These are phyloP conservation scores for Microtus ochrogaster DNA, from an alignment of 2,113 vertebrate genomes.

Conservation along the genomic window DNA sequence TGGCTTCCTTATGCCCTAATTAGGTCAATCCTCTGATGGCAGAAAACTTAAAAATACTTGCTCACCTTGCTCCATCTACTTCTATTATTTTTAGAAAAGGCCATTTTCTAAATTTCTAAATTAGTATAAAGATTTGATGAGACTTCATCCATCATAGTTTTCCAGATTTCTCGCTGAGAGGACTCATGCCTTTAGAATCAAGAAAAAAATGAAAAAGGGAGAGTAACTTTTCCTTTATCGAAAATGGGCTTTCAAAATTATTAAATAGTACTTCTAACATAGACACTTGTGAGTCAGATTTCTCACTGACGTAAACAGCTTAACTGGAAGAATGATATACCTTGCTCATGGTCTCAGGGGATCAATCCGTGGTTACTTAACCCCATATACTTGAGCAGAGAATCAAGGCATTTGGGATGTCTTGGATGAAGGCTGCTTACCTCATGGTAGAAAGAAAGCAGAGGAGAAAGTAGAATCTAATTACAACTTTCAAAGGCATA, in stretches of 20 bases:
- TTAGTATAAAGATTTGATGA: background rate
- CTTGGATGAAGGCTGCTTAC: background rate
- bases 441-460: background rate
- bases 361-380: background rate
- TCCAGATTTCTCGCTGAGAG: conserved; percentile 13
- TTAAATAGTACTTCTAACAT: background rate
- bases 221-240: background rate
- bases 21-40: conserved; percentile 43
- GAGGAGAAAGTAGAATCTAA: background rate
- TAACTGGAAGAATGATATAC: background rate
- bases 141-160: background rate
- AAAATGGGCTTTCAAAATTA: background rate
- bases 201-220: background rate
- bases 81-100: conserved; percentile 54
- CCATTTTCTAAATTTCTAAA: conserved; percentile 1
- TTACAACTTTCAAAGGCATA: background rate
- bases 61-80: conserved; percentile 15
- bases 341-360: background rate
- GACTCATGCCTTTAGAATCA: background rate
- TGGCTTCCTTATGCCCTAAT: conserved; percentile 52
- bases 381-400: background rate
- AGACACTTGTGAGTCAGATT: background rate
- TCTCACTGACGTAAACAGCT: background rate
- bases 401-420: too few relatives aligned
- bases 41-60: conserved; percentile 61